These are phyloP conservation scores for Clunio marinus DNA, from an alignment of 2,888 invertebrate genomes.

Conservation along the genomic window DNA sequence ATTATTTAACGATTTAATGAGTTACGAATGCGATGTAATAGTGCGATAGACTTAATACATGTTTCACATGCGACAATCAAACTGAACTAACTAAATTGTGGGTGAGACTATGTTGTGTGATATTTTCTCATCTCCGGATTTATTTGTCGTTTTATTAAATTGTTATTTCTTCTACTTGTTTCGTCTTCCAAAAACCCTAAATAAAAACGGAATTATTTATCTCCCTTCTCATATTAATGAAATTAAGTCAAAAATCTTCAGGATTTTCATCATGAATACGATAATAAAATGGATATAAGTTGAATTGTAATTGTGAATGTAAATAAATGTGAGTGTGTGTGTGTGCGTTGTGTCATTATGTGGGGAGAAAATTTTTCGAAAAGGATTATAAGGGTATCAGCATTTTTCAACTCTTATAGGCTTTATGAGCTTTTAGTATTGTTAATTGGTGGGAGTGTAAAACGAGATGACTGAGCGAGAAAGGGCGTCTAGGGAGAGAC, in stretches of 20 bases:
- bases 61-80: conserved; percentile 3
- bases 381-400: conserved; percentile 35
- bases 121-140: conserved; percentile 22
- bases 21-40: neutral
- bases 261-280: conserved; percentile 13
- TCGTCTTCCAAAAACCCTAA: neutral
- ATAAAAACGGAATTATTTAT: neutral
- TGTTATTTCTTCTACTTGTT: conserved; percentile 26
- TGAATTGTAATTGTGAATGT: neutral
- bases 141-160: conserved; percentile 36
- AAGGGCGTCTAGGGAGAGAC: neutral
- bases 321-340: neutral
- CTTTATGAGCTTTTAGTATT: conserved; percentile 26
- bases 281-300: neutral
- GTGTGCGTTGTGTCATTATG: neutral
- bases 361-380: neutral
- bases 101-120: neutral
- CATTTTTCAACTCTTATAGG: conserved; percentile 17
- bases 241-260: conserved; percentile 16
- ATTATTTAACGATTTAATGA: conserved; percentile 12
- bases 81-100: neutral
- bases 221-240: conserved; percentile 26
- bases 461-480: neutral
- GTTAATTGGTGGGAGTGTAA: conserved; percentile 33
- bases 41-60: conserved; percentile 13